A percentile compares a stretch with the other conserved stretches of the same genome.
Conservation (phyloP, 2,113 vertebrate species). For the Scomber scombrus region DNA sequence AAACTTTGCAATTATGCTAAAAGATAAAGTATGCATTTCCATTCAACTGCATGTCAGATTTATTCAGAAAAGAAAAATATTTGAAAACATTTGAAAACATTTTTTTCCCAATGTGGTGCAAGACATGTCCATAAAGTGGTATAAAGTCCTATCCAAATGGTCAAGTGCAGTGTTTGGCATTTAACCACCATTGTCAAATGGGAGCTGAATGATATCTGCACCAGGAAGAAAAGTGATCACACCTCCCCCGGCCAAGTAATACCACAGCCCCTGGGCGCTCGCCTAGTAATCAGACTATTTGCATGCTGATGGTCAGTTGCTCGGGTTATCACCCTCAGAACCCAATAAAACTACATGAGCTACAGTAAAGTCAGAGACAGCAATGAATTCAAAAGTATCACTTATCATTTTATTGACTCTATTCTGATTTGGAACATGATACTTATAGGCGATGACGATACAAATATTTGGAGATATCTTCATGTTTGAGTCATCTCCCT, state of each 20-base stretch:
- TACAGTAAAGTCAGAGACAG: constrained; percentile 29
- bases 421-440: constrained; percentile 16
- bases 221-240: constrained; percentile 25
- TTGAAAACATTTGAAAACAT: no score
- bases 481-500: constrained; percentile 31
- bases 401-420: constrained; percentile 15
- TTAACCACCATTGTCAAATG: constrained; percentile 8
- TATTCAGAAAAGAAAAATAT: no score
- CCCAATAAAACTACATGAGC: constrained; percentile 48
- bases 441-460: constrained; percentile 9
- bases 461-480: constrained; percentile 42
- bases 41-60: no score
- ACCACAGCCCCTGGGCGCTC: constrained; percentile 11
- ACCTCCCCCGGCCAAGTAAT: constrained; percentile 35
- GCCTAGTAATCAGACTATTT: constrained; percentile 60
- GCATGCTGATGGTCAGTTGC: constrained; percentile 64
- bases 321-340: constrained; percentile 53
- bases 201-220: constrained; percentile 28
- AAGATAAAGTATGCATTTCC: no score
- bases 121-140: no score
- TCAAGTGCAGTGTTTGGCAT: constrained; percentile 9
- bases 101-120: no score
- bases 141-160: neutral
- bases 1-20: no score
- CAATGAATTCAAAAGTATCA: constrained; percentile 18